These are phyloP conservation scores for Cotesia typhae DNA, from an alignment of 1,140 invertebrate genomes.

Conservation along the genomic window DNA sequence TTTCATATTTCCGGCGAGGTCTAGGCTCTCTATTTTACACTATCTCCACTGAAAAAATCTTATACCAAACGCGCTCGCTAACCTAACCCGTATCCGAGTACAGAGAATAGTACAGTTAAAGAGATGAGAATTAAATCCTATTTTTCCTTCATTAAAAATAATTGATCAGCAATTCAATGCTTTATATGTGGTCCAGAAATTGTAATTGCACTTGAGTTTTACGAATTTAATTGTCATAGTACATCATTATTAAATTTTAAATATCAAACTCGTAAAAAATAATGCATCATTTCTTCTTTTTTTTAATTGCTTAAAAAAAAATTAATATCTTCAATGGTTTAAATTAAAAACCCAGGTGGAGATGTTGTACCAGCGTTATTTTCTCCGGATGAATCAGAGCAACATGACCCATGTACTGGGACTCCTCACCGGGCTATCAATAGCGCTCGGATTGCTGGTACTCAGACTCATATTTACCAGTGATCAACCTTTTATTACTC, in stretches of 20 bases:
- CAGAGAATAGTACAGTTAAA: too few relatives aligned
- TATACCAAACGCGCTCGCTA: background rate
- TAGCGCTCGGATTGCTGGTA: slow-evolving; percentile 67
- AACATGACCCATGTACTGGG: slow-evolving; percentile 86
- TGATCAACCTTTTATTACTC: slow-evolving; percentile 45
- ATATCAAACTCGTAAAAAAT: background rate
- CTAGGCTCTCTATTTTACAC: background rate
- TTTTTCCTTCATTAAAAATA: too few relatives aligned
- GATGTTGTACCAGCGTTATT: slow-evolving; percentile 90
- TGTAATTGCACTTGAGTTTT: too few relatives aligned
- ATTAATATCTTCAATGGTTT: slow-evolving; percentile 38
- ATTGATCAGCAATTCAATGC: too few relatives aligned
- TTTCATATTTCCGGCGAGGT: background rate
- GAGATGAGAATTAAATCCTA: too few relatives aligned
- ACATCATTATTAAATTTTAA: too few relatives aligned
- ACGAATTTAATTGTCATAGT: too few relatives aligned
- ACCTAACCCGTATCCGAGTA: too few relatives aligned
- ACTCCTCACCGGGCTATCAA: slow-evolving; percentile 75
- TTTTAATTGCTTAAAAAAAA: background rate
- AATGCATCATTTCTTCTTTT: too few relatives aligned
- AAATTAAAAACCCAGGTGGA: slow-evolving; percentile 73
- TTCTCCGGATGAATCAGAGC: slow-evolving; percentile 90
- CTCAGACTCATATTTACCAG: slow-evolving; percentile 49
- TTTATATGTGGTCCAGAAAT: too few relatives aligned
- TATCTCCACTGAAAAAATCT: background rate